Evolutionary conservation across 2,888 invertebrate species (phyloP), one percentile per base, ranked within the genome.

Genomic region (Diaprepes abbreviatus): DNA sequence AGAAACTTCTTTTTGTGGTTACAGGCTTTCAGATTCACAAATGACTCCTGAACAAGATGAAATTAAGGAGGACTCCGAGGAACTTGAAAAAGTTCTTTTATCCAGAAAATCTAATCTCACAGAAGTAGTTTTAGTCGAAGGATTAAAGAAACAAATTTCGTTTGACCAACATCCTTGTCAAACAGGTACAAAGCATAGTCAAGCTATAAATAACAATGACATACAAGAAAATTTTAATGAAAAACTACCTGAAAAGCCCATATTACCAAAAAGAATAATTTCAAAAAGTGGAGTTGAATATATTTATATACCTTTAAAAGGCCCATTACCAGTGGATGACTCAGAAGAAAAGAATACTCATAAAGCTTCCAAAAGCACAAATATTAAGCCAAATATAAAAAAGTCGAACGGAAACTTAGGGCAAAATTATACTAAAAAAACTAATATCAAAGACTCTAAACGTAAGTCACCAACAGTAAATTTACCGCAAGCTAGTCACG

Each of bases 1-100:
- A 67, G 95, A 95, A 85, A 96, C 95, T 0, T 95, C 95, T 0
- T 96, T 96, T 83, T 95, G 95, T 83, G 95, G 95, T 0, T 92
- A 91, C 55, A 94, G 93, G 79, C 92, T 93, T 0, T 80, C 81
- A 1, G 76, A 77, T 36, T 48, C 57, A 5, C 66, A 70, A 38
- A 28, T 67, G 17, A 62, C 66, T 57, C 60, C 43, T 19, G 80
- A 78, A 52, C 72, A 79, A 71, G 72, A 75, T 66, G 83, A 81
- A 78, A 75, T 38, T 36, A 82, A 83, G 76, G 75, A 75, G 3
- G 82, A 82, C 66, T 71, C 85, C 43, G 87, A 88, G 74, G 85
- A 85, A n/a, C 85, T 88, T 67, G 87, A 88, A 2, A 89, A 88
- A 74, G 84, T 87, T 59, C 80, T 80, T 12, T 77, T 90, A 73